These are phyloP conservation scores for Dascillus cervinus DNA, from an alignment of 2,888 invertebrate species.

Conservation along the genomic window DNA sequence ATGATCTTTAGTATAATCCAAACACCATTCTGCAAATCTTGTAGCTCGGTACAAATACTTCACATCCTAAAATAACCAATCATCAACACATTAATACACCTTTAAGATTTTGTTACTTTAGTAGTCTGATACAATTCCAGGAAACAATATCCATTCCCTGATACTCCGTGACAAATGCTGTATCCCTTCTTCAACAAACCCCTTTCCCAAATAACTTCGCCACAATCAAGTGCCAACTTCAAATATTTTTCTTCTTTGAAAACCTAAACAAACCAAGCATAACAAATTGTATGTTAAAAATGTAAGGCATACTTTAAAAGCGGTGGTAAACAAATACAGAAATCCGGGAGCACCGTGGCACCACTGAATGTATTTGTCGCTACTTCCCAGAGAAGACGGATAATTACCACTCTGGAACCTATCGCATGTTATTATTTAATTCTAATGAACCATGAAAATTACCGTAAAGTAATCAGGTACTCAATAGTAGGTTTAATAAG, in stretches of 20 bases:
- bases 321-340: conserved; percentile 60
- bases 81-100: not conserved
- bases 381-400: conserved; percentile 67
- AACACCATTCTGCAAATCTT: conserved; percentile 77
- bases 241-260: conserved; percentile 63
- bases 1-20: conserved; percentile 58
- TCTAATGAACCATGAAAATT: conserved; percentile 4
- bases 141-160: conserved; percentile 83
- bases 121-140: conserved; percentile 72
- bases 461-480: conserved; percentile 50
- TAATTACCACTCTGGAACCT: conserved; percentile 60
- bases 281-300: conserved; percentile 1
- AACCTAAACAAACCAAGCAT: conserved; percentile 42
- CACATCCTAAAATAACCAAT: conserved; percentile 47
- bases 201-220: conserved; percentile 72
- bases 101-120: conserved; percentile 41
- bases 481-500: conserved; percentile 58
- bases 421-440: not conserved
- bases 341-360: conserved; percentile 92
- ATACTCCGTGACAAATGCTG: conserved; percentile 81
- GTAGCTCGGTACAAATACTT: conserved; percentile 67
- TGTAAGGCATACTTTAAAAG: conserved; percentile 51
- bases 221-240: conserved; percentile 59
- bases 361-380: conserved; percentile 82
- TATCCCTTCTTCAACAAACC: conserved; percentile 79